These are phyloP conservation scores for Megamerina dolium DNA, from an alignment of 2,888 invertebrate species.

Conservation along the genomic window DNA sequence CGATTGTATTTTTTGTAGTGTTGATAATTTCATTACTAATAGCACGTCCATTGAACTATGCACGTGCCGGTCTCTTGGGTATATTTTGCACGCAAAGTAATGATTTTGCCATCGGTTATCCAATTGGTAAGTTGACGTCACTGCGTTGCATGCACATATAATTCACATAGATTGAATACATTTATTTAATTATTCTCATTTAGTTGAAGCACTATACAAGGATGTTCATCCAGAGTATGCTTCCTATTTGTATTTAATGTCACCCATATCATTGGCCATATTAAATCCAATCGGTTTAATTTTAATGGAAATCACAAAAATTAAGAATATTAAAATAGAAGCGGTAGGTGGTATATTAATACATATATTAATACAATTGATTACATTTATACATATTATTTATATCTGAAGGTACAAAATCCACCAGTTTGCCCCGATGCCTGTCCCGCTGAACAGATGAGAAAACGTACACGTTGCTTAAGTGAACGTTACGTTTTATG, in stretches of 20 bases:
- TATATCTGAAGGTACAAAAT: conserved; percentile 23
- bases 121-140: conserved; percentile 64
- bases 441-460: conserved; percentile 35
- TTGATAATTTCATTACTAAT: conserved; percentile 71
- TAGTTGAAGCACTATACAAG: conserved; percentile 79
- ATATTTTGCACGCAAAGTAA: conserved; percentile 96
- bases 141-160: too few relatives aligned
- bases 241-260: conserved; percentile 85
- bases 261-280: conserved; percentile 87
- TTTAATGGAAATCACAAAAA: conserved; percentile 70
- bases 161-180: neutral
- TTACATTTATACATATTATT: neutral
- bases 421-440: conserved; percentile 39
- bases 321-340: conserved; percentile 44
- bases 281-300: conserved; percentile 89
- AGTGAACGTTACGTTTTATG: conserved; percentile 37
- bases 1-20: conserved; percentile 75
- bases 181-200: neutral
- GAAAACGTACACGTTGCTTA: conserved; percentile 32
- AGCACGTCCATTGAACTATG: conserved; percentile 73
- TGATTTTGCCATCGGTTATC: conserved; percentile 94
- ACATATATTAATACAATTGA: neutral
- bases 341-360: conserved; percentile 18
- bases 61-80: conserved; percentile 83
- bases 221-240: conserved; percentile 84